These are phyloP conservation scores for Agrochola circellaris DNA, from an alignment of 2,888 invertebrate species.

Conservation along the genomic window DNA sequence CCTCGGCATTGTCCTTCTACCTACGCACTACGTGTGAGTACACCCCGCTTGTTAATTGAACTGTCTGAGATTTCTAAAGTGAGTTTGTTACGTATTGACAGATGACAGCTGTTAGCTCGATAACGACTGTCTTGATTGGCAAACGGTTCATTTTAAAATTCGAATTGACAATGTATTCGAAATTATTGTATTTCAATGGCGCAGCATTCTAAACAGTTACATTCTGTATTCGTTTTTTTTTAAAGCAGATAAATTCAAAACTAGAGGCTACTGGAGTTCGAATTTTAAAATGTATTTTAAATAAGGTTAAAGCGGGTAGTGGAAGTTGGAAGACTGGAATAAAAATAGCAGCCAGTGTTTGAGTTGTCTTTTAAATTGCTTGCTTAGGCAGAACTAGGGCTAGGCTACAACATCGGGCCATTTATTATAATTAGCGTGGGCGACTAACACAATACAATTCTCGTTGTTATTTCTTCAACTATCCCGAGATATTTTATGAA, in stretches of 20 bases:
- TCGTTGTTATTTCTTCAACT: slow-evolving; percentile 42
- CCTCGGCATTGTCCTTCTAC: slow-evolving; percentile 74
- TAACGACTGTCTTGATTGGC: slow-evolving; percentile 12
- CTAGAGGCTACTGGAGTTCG: slow-evolving; percentile 43
- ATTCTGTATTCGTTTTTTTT: slow-evolving; percentile 2
- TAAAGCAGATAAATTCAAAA: slow-evolving; percentile 43
- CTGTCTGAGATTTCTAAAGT: slow-evolving; percentile 50
- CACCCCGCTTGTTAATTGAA: slow-evolving; percentile 56
- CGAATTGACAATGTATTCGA: slow-evolving; percentile 10
- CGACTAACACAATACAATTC: slow-evolving; percentile 52
- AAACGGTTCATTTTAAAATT: slow-evolving; percentile 24
- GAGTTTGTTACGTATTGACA: slow-evolving; percentile 38
- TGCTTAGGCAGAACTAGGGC: slow-evolving; percentile 56
- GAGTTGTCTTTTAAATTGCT: slow-evolving; percentile 63
- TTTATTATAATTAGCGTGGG: slow-evolving; percentile 59
- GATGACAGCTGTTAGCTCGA: slow-evolving; percentile 36
- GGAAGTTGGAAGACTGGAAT: slow-evolving; percentile 57
- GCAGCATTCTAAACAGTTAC: slow-evolving; percentile 26
- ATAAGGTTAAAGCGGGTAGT: slow-evolving; percentile 56
- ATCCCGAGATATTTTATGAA: slow-evolving; percentile 22
- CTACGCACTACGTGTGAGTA: slow-evolving; percentile 52
- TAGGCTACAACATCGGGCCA: slow-evolving; percentile 43
- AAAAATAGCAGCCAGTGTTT: slow-evolving; percentile 61
- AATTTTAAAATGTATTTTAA: slow-evolving; percentile 59
- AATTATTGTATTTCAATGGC: slow-evolving; percentile 25